phyloP scores from a whole-genome alignment of 2,888 invertebrate species.

The Phyllotreta striolata region DNA sequence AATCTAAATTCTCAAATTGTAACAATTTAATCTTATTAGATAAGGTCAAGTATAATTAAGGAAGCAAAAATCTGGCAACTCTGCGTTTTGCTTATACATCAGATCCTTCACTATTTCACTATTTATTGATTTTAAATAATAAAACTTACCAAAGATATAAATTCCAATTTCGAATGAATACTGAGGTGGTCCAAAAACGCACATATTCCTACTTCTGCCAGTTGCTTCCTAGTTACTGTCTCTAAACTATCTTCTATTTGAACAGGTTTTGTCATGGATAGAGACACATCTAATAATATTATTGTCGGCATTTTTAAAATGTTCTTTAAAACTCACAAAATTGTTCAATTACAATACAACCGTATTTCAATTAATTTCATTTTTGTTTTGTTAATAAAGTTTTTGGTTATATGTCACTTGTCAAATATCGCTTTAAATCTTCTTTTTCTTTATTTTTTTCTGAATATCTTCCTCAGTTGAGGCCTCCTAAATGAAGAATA shows the following conservation, averaged over 20 bases:
- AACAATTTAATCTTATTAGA: too few relatives aligned
- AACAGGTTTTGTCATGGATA: conserved; percentile 75
- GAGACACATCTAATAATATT: conserved; percentile 74
- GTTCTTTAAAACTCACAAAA: background rate
- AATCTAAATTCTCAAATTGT: background rate
- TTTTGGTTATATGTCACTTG: conserved; percentile 12
- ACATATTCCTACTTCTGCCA: conserved; percentile 73
- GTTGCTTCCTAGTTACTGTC: conserved; percentile 65
- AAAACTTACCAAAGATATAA: conserved; percentile 72
- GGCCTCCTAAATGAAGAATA: too few relatives aligned
- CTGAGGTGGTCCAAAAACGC: conserved; percentile 72
- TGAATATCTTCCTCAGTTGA: background rate
- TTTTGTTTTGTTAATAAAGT: background rate
- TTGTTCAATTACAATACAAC: background rate
- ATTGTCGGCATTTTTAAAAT: conserved; percentile 73
- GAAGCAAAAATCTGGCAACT: too few relatives aligned
- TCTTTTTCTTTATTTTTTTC: too few relatives aligned
- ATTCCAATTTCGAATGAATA: conserved; percentile 73
- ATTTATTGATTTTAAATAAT: background rate
- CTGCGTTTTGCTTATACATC: too few relatives aligned
- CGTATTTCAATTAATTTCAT: background rate
- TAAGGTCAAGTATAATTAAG: too few relatives aligned
- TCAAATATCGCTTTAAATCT: background rate
- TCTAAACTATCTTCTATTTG: conserved; percentile 64
- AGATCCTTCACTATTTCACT: too few relatives aligned